A percentile compares a stretch with the other conserved stretches of the same genome.
Conservation (phyloP, 2,797 vertebrate genomes). For the Mus minutoides region DNA sequence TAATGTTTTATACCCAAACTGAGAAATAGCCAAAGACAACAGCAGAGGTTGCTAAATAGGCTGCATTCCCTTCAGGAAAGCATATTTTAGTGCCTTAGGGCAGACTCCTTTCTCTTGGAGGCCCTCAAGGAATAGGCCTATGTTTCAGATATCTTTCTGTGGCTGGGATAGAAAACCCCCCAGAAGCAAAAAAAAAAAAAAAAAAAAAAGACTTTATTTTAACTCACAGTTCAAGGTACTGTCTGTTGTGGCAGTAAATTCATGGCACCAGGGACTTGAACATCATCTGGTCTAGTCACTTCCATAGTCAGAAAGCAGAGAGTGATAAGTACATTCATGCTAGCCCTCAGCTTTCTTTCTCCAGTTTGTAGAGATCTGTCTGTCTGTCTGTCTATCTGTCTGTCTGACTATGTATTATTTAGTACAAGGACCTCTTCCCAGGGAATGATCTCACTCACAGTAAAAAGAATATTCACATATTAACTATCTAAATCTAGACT, state of each 20-base stretch:
- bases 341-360: background rate
- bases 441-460: background rate
- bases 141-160: background rate
- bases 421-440: background rate
- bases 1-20: background rate
- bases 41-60: background rate
- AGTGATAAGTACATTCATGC: background rate
- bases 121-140: background rate
- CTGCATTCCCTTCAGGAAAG: background rate
- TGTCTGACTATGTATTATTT: background rate
- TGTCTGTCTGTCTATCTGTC: background rate
- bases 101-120: background rate
- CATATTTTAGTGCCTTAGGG: background rate
- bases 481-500: background rate
- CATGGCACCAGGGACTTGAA: background rate
- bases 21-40: background rate
- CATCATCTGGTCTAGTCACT: background rate
- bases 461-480: background rate
- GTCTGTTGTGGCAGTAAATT: background rate
- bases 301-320: background rate
- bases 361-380: background rate
- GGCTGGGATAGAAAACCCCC: background rate
- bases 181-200: no score
- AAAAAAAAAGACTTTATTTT: background rate
- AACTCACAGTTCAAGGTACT: background rate